Percentiles rank a stretch among this genome's conserved stretches.
These are phyloP conservation scores for Rhorus exstirpatorius DNA, from an alignment of 2,888 invertebrate genomes.

Conservation along the genomic window DNA sequence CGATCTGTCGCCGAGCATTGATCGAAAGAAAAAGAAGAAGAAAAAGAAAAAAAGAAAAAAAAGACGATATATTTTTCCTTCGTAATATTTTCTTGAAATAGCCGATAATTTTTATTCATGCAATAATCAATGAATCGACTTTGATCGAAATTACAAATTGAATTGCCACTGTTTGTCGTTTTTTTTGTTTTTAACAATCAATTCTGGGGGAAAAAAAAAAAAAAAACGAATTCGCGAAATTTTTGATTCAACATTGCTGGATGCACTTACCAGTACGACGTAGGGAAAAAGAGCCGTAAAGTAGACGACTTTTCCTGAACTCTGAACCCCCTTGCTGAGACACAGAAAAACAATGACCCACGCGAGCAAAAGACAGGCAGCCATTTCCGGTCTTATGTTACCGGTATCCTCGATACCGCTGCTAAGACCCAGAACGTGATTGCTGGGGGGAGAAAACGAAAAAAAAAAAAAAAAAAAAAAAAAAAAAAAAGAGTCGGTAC, in stretches of 20 bases:
- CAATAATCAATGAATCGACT: too few species aligned
- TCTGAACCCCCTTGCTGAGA: slow-evolving; percentile 93
- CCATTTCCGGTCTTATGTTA: slow-evolving; percentile 90
- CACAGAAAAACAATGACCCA: slow-evolving; percentile 93
- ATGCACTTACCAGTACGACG: slow-evolving; percentile 91
- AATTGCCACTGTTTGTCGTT: too few species aligned
- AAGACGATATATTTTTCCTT: not conserved
- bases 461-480: not conserved
- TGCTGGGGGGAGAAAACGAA: too few species aligned
- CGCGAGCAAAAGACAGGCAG: slow-evolving; percentile 91
- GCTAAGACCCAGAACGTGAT: slow-evolving; percentile 90
- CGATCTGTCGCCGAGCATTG: slow-evolving; percentile 77
- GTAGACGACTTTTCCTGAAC: slow-evolving; percentile 93
- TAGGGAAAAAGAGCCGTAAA: slow-evolving; percentile 93
- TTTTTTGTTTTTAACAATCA: too few species aligned
- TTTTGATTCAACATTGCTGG: too few species aligned
- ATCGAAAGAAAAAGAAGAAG: not conserved
- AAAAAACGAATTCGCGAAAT: too few species aligned
- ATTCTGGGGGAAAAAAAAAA: not conserved
- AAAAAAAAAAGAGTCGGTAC: not conserved
- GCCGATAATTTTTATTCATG: too few species aligned
- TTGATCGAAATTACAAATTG: too few species aligned
- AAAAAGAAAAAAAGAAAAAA: not conserved
- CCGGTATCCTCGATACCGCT: slow-evolving; percentile 91
- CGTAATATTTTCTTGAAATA: not conserved